Evolutionary conservation across 2,888 invertebrate genomes (phyloP).

Genomic region (Heteromurus nitidus): DNA sequence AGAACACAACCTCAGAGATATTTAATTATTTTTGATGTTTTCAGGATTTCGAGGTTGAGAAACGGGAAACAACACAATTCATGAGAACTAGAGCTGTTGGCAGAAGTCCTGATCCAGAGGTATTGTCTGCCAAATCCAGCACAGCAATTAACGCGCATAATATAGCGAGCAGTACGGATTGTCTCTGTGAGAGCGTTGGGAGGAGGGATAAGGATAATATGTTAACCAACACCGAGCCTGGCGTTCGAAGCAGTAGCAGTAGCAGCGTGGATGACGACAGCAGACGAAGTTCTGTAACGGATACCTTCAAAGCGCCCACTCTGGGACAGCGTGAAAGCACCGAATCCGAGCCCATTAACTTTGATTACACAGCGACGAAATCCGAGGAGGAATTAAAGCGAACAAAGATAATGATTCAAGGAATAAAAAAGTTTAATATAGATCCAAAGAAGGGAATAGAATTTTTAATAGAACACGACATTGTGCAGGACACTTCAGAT

Average conservation of each 20-base stretch:
- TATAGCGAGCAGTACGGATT: neutral
- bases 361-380: slow-evolving; percentile 45
- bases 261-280: slow-evolving; percentile 52
- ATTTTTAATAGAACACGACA: slow-evolving; percentile 77
- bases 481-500: slow-evolving; percentile 75
- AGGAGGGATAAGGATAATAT: neutral
- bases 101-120: slow-evolving; percentile 26
- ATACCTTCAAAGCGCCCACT: slow-evolving; percentile 28
- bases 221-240: slow-evolving; percentile 61
- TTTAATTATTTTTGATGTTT: neutral
- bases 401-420: slow-evolving; percentile 75
- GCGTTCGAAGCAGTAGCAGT: slow-evolving; percentile 64
- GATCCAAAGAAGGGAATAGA: slow-evolving; percentile 79
- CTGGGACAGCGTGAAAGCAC: neutral
- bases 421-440: slow-evolving; percentile 79
- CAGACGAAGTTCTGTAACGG: slow-evolving; percentile 20
- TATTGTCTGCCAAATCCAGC: neutral
- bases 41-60: slow-evolving; percentile 44
- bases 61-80: slow-evolving; percentile 29
- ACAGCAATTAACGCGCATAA: neutral
- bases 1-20: too few relatives aligned
- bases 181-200: neutral
- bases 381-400: slow-evolving; percentile 50
- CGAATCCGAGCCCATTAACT: neutral
- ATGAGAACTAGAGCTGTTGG: slow-evolving; percentile 41